Percentiles rank a stretch among this genome's conserved stretches.
These are phyloP conservation scores for Nebria ingens DNA, from an alignment of 1,140 invertebrate species.

Conservation along the genomic window DNA sequence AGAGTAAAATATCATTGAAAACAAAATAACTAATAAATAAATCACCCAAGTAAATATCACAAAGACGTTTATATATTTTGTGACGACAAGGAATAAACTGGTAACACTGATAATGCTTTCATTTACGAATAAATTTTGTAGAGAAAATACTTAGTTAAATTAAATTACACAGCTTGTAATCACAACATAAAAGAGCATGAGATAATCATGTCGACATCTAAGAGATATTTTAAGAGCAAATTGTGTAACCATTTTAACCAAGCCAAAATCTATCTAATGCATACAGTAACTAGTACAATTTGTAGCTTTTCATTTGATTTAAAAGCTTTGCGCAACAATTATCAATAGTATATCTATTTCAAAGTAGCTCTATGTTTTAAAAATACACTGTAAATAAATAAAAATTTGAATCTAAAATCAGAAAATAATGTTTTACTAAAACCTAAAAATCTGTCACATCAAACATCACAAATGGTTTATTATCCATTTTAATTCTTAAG, in stretches of 20 bases:
- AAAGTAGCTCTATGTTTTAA: too few relatives aligned
- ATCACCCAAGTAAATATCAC: slow-evolving; percentile 4
- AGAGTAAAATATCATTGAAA: background rate
- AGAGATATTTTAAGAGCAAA: too few relatives aligned
- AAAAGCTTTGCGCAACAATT: background rate
- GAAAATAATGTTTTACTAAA: background rate
- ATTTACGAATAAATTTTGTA: background rate
- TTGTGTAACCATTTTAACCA: too few relatives aligned
- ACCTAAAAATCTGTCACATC: slow-evolving; percentile 2
- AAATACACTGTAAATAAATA: background rate
- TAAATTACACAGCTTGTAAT: too few relatives aligned
- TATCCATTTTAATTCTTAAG: too few relatives aligned
- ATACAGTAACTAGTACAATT: background rate
- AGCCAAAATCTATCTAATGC: too few relatives aligned
- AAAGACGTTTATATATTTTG: slow-evolving; percentile 4
- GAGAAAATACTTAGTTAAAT: background rate
- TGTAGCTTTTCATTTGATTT: background rate
- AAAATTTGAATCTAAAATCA: background rate
- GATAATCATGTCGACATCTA: too few relatives aligned
- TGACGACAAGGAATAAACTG: background rate
- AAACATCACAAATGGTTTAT: background rate
- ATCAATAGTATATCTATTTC: background rate
- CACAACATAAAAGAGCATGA: too few relatives aligned
- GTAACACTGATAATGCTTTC: background rate
- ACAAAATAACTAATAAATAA: background rate